Percentiles rank a stretch among this genome's conserved stretches.
These are phyloP conservation scores for Coptodon rendalli DNA, from an alignment of 2,113 vertebrate genomes.

Conservation along the genomic window DNA sequence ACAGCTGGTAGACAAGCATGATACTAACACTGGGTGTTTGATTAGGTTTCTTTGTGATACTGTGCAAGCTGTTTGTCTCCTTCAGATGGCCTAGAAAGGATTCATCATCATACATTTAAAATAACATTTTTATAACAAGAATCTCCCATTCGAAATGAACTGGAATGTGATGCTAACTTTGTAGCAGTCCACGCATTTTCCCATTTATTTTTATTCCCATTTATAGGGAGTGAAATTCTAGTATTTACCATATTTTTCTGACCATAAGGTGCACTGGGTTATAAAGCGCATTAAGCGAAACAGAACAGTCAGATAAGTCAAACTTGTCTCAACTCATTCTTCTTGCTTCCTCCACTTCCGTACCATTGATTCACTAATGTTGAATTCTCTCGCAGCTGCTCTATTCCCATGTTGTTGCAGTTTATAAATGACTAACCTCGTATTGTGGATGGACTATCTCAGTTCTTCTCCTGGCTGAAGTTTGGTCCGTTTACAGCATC, in stretches of 20 bases:
- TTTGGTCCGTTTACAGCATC: background rate
- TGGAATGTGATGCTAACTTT: background rate
- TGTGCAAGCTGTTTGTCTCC: background rate
- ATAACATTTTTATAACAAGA: background rate
- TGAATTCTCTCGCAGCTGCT: background rate
- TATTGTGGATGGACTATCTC: fast-evolving
- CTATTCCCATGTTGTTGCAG: background rate
- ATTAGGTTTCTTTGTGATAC: background rate
- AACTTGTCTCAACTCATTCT: background rate
- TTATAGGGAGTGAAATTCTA: background rate
- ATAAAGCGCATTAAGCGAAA: background rate
- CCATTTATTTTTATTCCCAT: background rate
- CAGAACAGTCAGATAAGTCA: background rate
- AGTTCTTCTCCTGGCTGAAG: background rate
- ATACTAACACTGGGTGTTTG: background rate
- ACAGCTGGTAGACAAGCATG: background rate
- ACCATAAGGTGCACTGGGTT: background rate
- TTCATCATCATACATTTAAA: background rate
- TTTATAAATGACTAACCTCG: fast-evolving
- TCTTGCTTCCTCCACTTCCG: background rate
- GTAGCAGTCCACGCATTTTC: background rate
- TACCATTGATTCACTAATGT: background rate
- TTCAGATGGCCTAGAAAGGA: background rate
- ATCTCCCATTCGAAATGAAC: background rate
- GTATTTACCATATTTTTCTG: background rate